Evolutionary conservation across 2,113 vertebrate species (phyloP).

Genomic region (Erpornis zantholeuca): DNA sequence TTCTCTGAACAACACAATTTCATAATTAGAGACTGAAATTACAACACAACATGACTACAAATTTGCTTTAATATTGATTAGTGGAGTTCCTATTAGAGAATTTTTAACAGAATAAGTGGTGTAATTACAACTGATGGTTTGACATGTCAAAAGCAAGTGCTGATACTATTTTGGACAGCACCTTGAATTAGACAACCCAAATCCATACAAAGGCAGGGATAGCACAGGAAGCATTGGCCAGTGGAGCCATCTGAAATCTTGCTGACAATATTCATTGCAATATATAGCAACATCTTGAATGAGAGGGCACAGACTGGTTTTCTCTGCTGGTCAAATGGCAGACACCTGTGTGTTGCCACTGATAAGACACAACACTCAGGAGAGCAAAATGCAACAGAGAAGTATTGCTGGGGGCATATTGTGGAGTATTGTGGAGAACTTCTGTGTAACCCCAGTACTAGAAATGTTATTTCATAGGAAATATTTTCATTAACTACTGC

Average conservation of each 20-base stretch:
- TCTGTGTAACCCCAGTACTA: background rate
- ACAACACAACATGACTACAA: background rate
- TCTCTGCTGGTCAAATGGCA: background rate
- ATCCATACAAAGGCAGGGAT: background rate
- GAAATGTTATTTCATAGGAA: background rate
- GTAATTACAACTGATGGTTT: background rate
- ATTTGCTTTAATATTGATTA: constrained; percentile 2
- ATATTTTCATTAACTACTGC: background rate
- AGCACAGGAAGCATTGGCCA: background rate
- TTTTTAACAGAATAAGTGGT: background rate
- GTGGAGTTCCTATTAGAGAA: background rate
- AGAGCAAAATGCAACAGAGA: background rate
- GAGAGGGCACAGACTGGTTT: background rate
- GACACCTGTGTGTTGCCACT: background rate
- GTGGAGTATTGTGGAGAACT: background rate
- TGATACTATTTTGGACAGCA: background rate
- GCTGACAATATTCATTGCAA: background rate
- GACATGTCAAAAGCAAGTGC: background rate
- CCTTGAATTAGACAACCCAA: background rate
- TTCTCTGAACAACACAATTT: background rate
- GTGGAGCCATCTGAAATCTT: background rate
- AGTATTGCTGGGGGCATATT: too few relatives aligned
- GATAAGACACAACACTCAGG: background rate
- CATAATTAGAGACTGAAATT: background rate
- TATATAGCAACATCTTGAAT: background rate